These are phyloP conservation scores for Tribolium freemani DNA, from an alignment of 2,888 invertebrate genomes.

Conservation along the genomic window DNA sequence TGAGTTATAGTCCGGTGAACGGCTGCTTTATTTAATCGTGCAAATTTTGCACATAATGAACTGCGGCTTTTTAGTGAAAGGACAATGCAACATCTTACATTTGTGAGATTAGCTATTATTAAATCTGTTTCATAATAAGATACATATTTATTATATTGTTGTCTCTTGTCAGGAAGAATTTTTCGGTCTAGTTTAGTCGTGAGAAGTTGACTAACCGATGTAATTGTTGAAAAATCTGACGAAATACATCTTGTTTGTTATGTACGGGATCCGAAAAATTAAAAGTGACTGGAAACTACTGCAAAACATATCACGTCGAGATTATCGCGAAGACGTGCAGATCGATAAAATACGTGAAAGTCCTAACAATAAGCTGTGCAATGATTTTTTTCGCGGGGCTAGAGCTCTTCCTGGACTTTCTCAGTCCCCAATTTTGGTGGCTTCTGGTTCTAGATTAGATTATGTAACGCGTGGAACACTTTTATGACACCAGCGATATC, in stretches of 20 bases:
- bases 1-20: constrained; percentile 14
- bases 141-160: constrained; percentile 8
- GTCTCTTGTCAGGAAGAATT: constrained; percentile 20
- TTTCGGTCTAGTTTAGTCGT: not conserved
- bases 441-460: not conserved
- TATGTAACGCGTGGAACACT: not conserved
- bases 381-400: not conserved
- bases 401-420: not conserved
- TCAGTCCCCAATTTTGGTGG: not conserved
- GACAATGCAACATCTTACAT: constrained; percentile 30
- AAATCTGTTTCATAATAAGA: constrained; percentile 17
- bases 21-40: too few relatives aligned
- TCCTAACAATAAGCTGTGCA: constrained; percentile 1
- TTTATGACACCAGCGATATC: not conserved
- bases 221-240: constrained; percentile 6
- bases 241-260: constrained; percentile 3
- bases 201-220: not conserved
- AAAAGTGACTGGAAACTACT: constrained; percentile 2
- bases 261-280: constrained; percentile 6
- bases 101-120: constrained; percentile 19
- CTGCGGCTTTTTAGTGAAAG: constrained; percentile 36
- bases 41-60: constrained; percentile 29
- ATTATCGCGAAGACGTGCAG: constrained; percentile 6
- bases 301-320: constrained; percentile 6
- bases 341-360: constrained; percentile 17